Percentiles rank a stretch among this genome's conserved stretches.
Evolutionary conservation across 2,113 vertebrate genomes (phyloP).

Genomic region (Lathamus discolor): DNA sequence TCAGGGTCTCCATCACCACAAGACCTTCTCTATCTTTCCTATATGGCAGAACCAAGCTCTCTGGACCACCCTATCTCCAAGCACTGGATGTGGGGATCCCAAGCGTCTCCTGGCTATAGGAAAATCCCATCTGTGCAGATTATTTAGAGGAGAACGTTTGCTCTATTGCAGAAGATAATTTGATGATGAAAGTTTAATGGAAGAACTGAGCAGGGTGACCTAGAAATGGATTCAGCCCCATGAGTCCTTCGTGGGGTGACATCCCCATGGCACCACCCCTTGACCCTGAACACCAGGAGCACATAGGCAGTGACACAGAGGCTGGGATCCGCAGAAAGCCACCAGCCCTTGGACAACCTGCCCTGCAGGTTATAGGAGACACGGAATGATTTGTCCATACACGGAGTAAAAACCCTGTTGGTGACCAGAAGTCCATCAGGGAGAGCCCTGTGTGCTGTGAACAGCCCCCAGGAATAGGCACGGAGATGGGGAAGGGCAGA

Average conservation of each 20-base stretch:
- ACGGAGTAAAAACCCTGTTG: neutral
- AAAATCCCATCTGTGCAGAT: constrained; percentile 15
- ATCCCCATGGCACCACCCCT: neutral
- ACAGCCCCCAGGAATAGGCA: neutral
- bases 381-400: neutral
- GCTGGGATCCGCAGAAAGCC: neutral
- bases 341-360: neutral
- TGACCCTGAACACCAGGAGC: accelerated
- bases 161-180: neutral
- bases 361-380: neutral
- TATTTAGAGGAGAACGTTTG: constrained; percentile 7
- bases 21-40: neutral
- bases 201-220: neutral
- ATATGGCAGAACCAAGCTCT: neutral
- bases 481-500: neutral
- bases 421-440: neutral
- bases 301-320: neutral
- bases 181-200: constrained; percentile 8
- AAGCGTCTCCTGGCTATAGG: neutral
- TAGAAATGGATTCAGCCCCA: accelerated
- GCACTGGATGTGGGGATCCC: neutral
- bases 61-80: neutral
- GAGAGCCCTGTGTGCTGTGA: accelerated
- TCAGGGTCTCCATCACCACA: neutral
- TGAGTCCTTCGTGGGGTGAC: neutral